These are phyloP conservation scores for Bombus confusus DNA, from an alignment of 1,140 invertebrate genomes.

Conservation along the genomic window DNA sequence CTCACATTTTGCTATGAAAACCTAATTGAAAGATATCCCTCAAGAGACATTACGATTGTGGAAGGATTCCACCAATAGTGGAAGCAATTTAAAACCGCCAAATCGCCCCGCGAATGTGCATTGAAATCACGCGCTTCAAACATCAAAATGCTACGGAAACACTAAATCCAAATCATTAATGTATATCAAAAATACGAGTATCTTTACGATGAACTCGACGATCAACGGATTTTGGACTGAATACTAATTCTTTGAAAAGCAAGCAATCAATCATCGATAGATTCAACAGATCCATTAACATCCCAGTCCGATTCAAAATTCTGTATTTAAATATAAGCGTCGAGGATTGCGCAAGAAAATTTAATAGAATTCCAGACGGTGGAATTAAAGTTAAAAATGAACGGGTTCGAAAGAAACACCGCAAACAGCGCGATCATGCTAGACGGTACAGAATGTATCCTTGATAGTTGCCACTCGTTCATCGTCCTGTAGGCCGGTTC, in stretches of 20 bases:
- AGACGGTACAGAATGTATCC: slow-evolving; percentile 54
- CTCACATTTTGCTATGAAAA: slow-evolving; percentile 1
- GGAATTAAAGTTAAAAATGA: background rate
- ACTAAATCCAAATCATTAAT: background rate
- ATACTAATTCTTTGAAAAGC: background rate
- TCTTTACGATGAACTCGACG: background rate
- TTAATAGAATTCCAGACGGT: too few relatives aligned
- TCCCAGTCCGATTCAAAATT: background rate
- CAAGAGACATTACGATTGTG: background rate
- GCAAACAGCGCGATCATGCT: slow-evolving; percentile 7
- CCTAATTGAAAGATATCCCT: background rate
- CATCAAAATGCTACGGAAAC: background rate
- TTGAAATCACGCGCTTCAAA: too few relatives aligned
- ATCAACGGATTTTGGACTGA: background rate
- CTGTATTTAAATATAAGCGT: too few relatives aligned
- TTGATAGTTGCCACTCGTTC: slow-evolving; percentile 61
- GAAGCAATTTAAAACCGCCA: slow-evolving; percentile 17
- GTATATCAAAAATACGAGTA: background rate
- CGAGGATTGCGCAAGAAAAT: background rate
- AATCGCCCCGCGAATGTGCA: background rate
- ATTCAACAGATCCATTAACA: background rate
- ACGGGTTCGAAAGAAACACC: background rate
- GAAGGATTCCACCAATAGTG: background rate
- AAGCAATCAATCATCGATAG: background rate
- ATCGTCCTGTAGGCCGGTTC: slow-evolving; percentile 65